Base-by-base conservation (phyloP, 1,140 invertebrate genomes). In the Cyrtorhinus lividipennis region DNA sequence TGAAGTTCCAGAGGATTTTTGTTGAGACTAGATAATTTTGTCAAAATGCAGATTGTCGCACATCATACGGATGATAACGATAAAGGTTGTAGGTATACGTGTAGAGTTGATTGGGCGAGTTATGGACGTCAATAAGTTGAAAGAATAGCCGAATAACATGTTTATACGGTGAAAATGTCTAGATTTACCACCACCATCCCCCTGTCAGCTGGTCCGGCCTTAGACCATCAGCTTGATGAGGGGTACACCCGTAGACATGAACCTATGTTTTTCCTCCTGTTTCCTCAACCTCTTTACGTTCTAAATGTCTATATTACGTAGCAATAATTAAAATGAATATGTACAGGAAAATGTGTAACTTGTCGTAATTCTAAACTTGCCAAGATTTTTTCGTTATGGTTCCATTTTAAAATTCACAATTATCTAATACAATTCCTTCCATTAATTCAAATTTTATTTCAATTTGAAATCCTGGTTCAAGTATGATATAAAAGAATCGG, bases 211-310 rank as follows among this genome's bases (percentile, higher is more conserved):
- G 10, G 20, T 22, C 10, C 20, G 18, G 20, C 5, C 20, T 53
- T 20, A 20, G 20, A 53, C 48, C 20, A 20, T 53, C 5, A 53
- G 48, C 48, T 53, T 15, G 10, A 5, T 8, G 18, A 20, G 20
- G 48, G 48, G 48, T 15, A 53, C 48, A 53, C 48, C 48, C 48
- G 48, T 53, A 53, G 12, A 53, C 5, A 13, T 53, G 48, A 53
- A 53, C 48, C 10, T 53, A 15, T 5, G 20, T 22, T 53, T 20
- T 12, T 53, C 20, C 20, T 53, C 15, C 30, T 5, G 5, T 15
- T 38, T 15, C 30, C 5, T 38, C 15, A 5, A 15, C 15, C 15
- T 38, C 30, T 38, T 38, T 38, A 38, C 30, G 15, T 8, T 8
- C 30, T 38, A 38, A 38, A 38, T n/a, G 20, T 20, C 10, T 53